Base-by-base conservation (phyloP, 2,797 vertebrate genomes). In the Streptopelia turtur region DNA sequence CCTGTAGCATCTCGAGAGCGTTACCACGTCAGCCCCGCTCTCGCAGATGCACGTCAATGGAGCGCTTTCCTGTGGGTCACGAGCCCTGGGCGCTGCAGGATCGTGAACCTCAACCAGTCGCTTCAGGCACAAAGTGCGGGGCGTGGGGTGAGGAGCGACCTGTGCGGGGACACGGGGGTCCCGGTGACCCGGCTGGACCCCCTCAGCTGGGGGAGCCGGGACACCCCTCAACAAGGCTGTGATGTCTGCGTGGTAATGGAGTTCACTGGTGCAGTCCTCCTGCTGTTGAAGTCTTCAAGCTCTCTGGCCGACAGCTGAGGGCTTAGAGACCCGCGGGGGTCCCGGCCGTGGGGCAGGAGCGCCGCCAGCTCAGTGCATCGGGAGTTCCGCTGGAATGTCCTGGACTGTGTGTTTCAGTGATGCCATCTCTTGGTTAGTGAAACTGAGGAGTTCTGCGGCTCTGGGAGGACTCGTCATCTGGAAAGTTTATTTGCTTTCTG, bases 11-110 rank as follows among this genome's bases (percentile, higher is more conserved):
- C 55, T 71, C 55, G 43, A 5, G 64, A 37, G 21, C 1, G 0
- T 63, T 13, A 21, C 25, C 3, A 0, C 5, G 13, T 16, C 35
- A 7, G 10, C 33, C 17, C 8, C 7, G 9, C 8, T 43, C 13
- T 63, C 83, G 35, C 11, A 82, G 68, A 10, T 39, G 13, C 2
- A 2, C 49, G 50, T 47, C 23, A 71, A 16, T 5, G 25, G 21
- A 0, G 1, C 0, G 0, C 23, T 63, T 25, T 8, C 27, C 50
- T 0, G 3, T 22, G 27, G 49, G 6, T 13, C 4, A 5, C 10
- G 11, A 35, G 47, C 68, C 31, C 27, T 3, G 33, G 68, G 18
- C 9, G 1, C 47, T 6, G 68, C 55, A 2, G 49, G 33, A 7
- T 10, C 12, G 0, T 1, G 0, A 18, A 9, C 22, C 28, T 8